Conservation (phyloP, 2,888 invertebrate genomes). For the Limnephilus rhombicus region DNA sequence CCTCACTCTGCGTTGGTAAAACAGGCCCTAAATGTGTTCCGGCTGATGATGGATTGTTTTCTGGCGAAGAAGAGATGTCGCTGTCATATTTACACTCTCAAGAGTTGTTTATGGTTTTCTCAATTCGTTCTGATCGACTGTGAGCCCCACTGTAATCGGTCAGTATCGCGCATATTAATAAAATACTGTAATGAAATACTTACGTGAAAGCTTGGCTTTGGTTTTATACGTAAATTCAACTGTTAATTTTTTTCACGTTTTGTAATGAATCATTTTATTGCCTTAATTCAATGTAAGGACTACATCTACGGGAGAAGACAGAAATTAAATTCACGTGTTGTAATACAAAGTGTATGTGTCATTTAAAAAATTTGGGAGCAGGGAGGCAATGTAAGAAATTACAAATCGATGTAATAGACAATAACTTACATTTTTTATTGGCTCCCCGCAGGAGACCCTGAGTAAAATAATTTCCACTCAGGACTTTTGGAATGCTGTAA, state of each 20-base stretch:
- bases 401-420: no score
- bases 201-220: not conserved
- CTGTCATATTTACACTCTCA: constrained; percentile 57
- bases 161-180: not conserved
- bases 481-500: no score
- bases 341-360: no score
- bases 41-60: constrained; percentile 38
- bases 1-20: not conserved
- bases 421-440: no score
- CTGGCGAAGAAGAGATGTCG: constrained; percentile 34
- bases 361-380: no score
- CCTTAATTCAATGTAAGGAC: no score
- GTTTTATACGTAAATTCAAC: not conserved
- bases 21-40: not conserved
- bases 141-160: not conserved
- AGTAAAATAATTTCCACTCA: no score
- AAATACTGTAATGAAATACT: not conserved
- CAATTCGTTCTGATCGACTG: constrained; percentile 23
- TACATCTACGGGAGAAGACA: not conserved
- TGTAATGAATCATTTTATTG: not conserved
- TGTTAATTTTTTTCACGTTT: not conserved
- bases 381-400: no score
- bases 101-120: constrained; percentile 47
- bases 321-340: no score
- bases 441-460: no score